Evolutionary conservation across 2,888 invertebrate genomes (phyloP).

Genomic region (Tuberolachnus salignus): DNA sequence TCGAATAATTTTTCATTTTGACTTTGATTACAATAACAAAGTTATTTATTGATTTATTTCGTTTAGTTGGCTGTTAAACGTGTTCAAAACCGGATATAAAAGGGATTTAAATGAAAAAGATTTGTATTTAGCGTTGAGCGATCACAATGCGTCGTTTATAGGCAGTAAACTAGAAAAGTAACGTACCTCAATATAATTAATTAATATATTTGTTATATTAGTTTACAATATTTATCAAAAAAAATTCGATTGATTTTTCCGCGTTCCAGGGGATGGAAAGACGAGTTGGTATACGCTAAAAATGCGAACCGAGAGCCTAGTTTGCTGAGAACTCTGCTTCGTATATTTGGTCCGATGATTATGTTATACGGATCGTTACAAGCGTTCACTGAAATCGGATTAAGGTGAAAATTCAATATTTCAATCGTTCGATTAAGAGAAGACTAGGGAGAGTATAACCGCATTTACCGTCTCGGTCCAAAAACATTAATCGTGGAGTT

Average conservation of each 20-base stretch:
- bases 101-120: slow-evolving; percentile 76
- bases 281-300: slow-evolving; percentile 66
- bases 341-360: slow-evolving; percentile 70
- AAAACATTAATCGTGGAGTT: too few species aligned
- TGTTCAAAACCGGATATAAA: slow-evolving; percentile 76
- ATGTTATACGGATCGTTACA: slow-evolving; percentile 70
- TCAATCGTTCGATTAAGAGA: neutral
- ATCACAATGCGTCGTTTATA: slow-evolving; percentile 72
- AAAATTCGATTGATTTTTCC: neutral
- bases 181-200: slow-evolving; percentile 58
- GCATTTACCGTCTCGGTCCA: too few species aligned
- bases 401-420: slow-evolving; percentile 64
- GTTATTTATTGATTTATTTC: neutral
- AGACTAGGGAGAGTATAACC: neutral
- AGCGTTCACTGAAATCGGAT: slow-evolving; percentile 68
- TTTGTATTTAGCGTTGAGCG: slow-evolving; percentile 72
- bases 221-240: neutral
- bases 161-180: slow-evolving; percentile 74
- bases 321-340: slow-evolving; percentile 67
- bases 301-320: slow-evolving; percentile 67
- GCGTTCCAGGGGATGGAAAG: slow-evolving; percentile 66
- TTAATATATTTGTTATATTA: neutral
- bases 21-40: too few species aligned
- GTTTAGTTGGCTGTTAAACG: slow-evolving; percentile 76
- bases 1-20: too few species aligned